Evolutionary conservation across 2,113 vertebrate genomes (phyloP).

Genomic region (Anser brachyrhynchus): DNA sequence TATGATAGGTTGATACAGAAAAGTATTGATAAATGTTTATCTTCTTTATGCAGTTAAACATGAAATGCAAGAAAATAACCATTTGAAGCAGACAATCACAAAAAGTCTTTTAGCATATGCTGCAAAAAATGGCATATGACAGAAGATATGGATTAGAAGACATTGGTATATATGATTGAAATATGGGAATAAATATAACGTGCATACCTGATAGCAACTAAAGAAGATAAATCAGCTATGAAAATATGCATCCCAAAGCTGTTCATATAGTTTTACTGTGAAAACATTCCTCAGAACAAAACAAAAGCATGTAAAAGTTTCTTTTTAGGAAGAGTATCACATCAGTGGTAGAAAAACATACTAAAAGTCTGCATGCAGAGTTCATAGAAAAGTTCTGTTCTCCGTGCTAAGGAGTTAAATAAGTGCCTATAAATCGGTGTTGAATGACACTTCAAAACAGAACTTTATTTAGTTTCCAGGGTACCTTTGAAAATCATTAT

Average conservation of each 20-base stretch:
- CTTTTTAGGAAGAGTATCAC: neutral
- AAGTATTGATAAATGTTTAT: constrained; percentile 47
- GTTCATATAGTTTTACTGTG: neutral
- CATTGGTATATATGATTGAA: neutral
- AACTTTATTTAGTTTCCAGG: neutral
- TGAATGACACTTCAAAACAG: neutral
- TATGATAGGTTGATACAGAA: neutral
- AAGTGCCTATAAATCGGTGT: neutral
- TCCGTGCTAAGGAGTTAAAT: neutral
- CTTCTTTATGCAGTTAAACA: neutral
- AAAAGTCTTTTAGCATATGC: neutral
- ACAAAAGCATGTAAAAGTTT: neutral
- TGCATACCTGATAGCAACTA: neutral
- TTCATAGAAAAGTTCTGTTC: neutral
- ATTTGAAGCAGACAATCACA: neutral
- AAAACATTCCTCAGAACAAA: neutral
- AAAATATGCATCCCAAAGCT: neutral
- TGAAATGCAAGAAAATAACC: neutral
- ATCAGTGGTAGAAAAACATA: neutral
- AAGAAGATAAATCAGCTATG: neutral
- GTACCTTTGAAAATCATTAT: neutral
- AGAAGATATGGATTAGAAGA: neutral
- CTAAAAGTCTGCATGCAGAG: neutral
- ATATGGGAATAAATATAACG: neutral
- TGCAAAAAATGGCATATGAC: neutral